Evolutionary conservation across 1,140 invertebrate genomes (phyloP), one percentile per base, ranked within the genome.

Genomic region (Onthophagus taurus): DNA sequence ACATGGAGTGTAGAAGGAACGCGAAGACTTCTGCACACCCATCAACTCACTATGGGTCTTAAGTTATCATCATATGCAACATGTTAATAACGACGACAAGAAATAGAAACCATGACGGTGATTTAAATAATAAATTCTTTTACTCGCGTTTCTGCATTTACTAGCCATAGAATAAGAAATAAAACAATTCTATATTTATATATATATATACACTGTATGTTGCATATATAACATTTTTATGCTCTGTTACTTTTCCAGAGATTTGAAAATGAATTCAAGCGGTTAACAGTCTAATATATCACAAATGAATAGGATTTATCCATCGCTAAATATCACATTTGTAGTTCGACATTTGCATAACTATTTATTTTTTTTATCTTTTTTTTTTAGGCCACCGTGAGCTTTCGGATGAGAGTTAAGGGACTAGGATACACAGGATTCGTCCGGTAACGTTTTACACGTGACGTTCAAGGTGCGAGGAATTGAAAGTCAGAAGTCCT

Each of bases 401-500:
- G 31, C 20, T 42, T 26, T 31, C 12, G 30, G 18, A 13, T 2
- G 26, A 11, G 6, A 17, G 23, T 14, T 6, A 16, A 18, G 21
- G 17, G 13, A 20, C 23, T 21, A 30, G 31, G 14, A 43, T 26
- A 19, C 34, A 29, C 29, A 49, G 14, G 36, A 44, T 4, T 42
- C 29, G 24, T 29, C 26, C 11, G 16, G 16, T 17, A 36, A n/a
- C 6, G 17, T 6, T 43, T 48, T 42, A 29, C 31, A 13, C 23
- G 42, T 37, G n/a, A n/a, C n/a, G n/a, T 48, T 47, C 31, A 35
- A 42, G 34, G 19, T 39, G 35, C 46, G 51, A 45, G 44, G 42
- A 47, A 53, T 38, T 48, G 55, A 53, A 53, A 58, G 50, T 53
- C 55, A 58, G 55, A 58, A 58, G 55, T 53, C 55, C 53, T 58